phyloP scores from a whole-genome alignment of 2,113 vertebrate genomes.

The Pterocles burchelli region DNA sequence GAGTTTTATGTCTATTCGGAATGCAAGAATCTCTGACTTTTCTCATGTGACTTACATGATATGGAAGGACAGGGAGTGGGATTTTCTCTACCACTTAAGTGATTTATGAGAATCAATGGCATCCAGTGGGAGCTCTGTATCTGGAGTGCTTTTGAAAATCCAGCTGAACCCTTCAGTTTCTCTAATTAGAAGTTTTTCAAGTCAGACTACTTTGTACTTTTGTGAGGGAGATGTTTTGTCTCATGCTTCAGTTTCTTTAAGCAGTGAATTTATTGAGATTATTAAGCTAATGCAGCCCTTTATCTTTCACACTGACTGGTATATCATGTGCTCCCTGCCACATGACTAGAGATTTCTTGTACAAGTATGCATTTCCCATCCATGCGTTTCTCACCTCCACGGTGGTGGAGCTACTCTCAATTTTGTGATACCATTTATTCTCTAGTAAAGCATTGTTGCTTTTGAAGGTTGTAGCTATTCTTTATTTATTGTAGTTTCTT shows the following conservation, averaged over 20 bases:
- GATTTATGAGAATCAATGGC: not conserved
- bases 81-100: not conserved
- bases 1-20: not conserved
- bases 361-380: not conserved
- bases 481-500: not conserved
- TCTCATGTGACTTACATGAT: not conserved
- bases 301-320: not conserved
- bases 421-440: not conserved
- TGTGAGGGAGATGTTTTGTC: not conserved
- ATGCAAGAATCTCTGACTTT: not conserved
- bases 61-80: not conserved
- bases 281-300: not conserved
- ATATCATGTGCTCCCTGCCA: not conserved
- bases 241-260: not conserved
- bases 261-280: not conserved
- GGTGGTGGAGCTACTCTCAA: not conserved
- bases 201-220: not conserved
- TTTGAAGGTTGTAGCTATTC: not conserved
- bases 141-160: conserved; percentile 31
- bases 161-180: not conserved
- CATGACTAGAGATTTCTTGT: not conserved
- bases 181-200: conserved; percentile 6
- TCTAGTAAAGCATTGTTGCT: not conserved
- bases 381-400: not conserved
- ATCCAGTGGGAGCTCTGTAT: not conserved